A percentile compares a stretch with the other conserved stretches of the same genome.
Conservation (phyloP, 2,888 invertebrate species). For the Caenorhabditis becei region DNA sequence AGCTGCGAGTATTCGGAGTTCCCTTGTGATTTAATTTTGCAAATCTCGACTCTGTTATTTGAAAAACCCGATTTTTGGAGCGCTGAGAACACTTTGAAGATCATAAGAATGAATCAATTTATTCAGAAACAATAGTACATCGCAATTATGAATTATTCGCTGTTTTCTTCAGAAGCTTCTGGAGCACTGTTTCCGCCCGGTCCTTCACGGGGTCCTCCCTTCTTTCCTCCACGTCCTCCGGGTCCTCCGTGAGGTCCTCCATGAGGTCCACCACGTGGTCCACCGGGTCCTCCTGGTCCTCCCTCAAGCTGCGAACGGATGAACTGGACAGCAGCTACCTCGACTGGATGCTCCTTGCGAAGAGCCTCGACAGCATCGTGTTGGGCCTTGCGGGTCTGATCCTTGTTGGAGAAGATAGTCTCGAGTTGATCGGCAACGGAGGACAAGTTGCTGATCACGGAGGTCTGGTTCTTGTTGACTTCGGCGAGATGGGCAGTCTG, state of each 20-base stretch:
- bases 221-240: conserved; percentile 5
- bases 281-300: conserved; percentile 29
- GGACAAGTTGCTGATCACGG: conserved; percentile 55
- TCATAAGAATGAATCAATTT: no score
- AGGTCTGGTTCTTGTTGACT: conserved; percentile 56
- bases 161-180: neutral
- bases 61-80: no score
- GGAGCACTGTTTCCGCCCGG: neutral
- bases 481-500: conserved; percentile 52
- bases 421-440: conserved; percentile 43
- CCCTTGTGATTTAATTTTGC: no score
- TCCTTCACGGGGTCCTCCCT: conserved; percentile 11
- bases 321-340: conserved; percentile 22
- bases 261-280: conserved; percentile 26
- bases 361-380: conserved; percentile 31
- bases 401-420: conserved; percentile 54
- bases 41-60: no score
- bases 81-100: no score
- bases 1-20: no score
- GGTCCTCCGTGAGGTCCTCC: conserved; percentile 28
- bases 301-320: conserved; percentile 28
- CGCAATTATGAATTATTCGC: neutral
- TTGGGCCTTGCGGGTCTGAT: conserved; percentile 44
- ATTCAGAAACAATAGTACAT: neutral
- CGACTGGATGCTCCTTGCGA: conserved; percentile 25